These are phyloP conservation scores for Zoanthus gigantus DNA, from an alignment of 92 coral and sea anemone species.

Conservation along the genomic window DNA sequence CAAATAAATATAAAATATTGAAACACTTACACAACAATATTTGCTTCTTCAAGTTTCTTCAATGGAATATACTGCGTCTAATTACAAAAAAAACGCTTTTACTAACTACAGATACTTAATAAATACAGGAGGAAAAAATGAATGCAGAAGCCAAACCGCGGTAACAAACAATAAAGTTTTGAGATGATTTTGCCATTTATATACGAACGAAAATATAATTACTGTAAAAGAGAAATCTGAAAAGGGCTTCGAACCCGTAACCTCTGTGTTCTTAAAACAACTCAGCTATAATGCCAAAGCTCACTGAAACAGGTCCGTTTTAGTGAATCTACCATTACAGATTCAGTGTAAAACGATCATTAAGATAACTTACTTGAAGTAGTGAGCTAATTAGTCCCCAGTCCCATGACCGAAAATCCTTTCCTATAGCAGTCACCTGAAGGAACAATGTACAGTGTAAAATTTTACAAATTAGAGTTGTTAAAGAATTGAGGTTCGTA, in stretches of 20 bases:
- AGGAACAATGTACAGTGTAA: background rate
- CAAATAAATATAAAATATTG: background rate
- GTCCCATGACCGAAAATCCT: constrained; percentile 86
- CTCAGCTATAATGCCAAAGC: too few species aligned
- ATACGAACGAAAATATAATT: too few species aligned
- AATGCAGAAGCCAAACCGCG: too few species aligned
- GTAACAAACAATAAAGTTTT: too few species aligned
- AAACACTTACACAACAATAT: constrained; percentile 79
- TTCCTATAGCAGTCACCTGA: constrained; percentile 73
- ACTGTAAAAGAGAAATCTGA: too few species aligned
- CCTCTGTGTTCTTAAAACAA: too few species aligned
- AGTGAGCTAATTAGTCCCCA: constrained; percentile 89
- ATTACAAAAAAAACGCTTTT: constrained; percentile 1
- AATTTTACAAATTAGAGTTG: too few species aligned
- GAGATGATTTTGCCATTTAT: too few species aligned
- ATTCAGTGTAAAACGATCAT: background rate
- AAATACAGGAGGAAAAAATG: background rate
- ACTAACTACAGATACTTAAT: background rate
- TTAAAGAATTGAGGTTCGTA: too few species aligned
- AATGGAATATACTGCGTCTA: constrained; percentile 86
- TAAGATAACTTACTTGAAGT: constrained; percentile 70
- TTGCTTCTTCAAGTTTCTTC: constrained; percentile 90
- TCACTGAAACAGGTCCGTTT: too few species aligned
- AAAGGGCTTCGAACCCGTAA: too few species aligned
- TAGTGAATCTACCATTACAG: too few species aligned